phyloP scores from a whole-genome alignment of 2,797 vertebrate genomes.

The Hozukius guyotensis region DNA sequence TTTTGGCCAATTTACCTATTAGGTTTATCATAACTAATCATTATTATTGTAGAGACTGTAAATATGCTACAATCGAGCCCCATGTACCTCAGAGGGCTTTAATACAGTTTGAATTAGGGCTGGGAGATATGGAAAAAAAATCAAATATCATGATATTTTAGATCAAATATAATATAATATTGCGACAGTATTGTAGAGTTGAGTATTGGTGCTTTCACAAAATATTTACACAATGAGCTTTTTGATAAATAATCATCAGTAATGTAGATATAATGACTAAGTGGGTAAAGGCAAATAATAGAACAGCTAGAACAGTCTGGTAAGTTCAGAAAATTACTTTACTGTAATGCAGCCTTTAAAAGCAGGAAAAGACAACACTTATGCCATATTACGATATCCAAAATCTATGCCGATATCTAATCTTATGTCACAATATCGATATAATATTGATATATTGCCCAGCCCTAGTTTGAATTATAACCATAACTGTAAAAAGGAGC shows the following conservation, averaged over 20 bases:
- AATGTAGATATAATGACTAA: rapidly evolving
- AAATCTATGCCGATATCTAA: background rate
- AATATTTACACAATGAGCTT: too few relatives aligned
- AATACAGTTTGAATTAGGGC: background rate
- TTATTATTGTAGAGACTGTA: background rate
- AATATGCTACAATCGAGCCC: background rate
- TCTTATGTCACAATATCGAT: background rate
- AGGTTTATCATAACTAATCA: background rate
- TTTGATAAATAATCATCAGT: too few relatives aligned
- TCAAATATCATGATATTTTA: too few relatives aligned
- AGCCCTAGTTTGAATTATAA: background rate
- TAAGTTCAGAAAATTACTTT: too few relatives aligned
- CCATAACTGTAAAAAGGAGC: background rate
- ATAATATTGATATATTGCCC: background rate
- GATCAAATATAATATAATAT: background rate
- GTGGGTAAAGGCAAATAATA: too few relatives aligned
- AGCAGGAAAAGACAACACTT: rapidly evolving
- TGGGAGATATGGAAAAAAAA: too few relatives aligned
- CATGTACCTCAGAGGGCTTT: background rate
- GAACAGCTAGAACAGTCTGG: too few relatives aligned
- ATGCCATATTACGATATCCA: background rate
- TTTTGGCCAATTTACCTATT: background rate
- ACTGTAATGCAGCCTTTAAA: too few relatives aligned
- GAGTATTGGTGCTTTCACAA: too few relatives aligned
- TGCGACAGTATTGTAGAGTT: background rate